Percentiles rank a stretch among this genome's conserved stretches.
These are phyloP conservation scores for Poeciliopsis turrubarensis DNA, from an alignment of 2,113 vertebrate species.

Conservation along the genomic window DNA sequence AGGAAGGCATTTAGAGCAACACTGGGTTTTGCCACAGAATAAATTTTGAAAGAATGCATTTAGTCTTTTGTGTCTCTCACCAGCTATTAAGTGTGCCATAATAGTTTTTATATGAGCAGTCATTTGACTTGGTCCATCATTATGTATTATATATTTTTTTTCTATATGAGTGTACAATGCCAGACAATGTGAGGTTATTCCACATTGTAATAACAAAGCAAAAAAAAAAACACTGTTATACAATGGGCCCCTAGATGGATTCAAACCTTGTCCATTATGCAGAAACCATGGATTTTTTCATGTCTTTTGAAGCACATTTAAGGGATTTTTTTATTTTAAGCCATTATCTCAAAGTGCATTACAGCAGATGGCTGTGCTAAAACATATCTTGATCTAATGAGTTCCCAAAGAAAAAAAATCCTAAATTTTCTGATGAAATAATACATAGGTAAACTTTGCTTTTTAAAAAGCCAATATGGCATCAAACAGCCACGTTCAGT, in stretches of 20 bases:
- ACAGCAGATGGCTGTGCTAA: neutral
- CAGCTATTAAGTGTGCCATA: slow-evolving; percentile 23
- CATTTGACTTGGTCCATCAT: slow-evolving; percentile 27
- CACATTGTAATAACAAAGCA: neutral
- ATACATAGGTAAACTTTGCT: neutral
- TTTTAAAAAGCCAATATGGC: neutral
- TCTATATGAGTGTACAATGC: slow-evolving; percentile 10
- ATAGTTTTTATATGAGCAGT: slow-evolving; percentile 27
- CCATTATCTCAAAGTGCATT: neutral
- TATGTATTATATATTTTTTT: slow-evolving; percentile 19
- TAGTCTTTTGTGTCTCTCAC: slow-evolving; percentile 16
- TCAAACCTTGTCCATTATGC: neutral
- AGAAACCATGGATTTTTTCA: neutral
- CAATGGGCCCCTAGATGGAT: neutral
- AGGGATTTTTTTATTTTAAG: no score
- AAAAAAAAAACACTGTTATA: slow-evolving; percentile 4
- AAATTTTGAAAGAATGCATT: slow-evolving; percentile 10
- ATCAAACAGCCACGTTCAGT: neutral
- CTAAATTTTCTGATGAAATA: neutral
- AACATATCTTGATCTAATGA: neutral
- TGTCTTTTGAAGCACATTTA: neutral
- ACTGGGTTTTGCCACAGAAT: slow-evolving; percentile 7
- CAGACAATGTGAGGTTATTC: neutral
- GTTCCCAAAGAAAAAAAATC: neutral
- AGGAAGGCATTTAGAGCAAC: slow-evolving; percentile 2